Evolutionary conservation across 2,113 vertebrate genomes (phyloP).

Genomic region (Ailuropoda melanoleuca): DNA sequence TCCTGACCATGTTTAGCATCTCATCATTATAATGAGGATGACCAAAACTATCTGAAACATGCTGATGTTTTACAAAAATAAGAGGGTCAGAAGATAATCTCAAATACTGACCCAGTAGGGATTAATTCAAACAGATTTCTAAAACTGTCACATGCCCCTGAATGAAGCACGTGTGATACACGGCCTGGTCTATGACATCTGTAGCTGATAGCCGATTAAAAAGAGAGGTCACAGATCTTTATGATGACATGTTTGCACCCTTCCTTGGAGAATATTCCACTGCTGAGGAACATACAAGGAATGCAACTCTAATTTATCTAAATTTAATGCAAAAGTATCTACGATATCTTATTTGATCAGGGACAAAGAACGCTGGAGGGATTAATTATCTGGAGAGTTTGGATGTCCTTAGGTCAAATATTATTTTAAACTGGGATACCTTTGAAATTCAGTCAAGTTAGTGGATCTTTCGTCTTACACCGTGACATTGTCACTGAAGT

Average conservation of each 20-base stretch:
- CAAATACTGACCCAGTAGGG: slow-evolving; percentile 73
- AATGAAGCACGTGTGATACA: slow-evolving; percentile 70
- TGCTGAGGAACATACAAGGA: background rate
- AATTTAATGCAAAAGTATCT: background rate
- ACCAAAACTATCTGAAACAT: slow-evolving; percentile 62
- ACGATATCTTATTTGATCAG: background rate
- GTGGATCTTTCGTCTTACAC: background rate
- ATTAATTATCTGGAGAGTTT: background rate
- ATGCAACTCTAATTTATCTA: background rate
- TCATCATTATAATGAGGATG: slow-evolving; percentile 56
- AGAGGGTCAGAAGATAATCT: slow-evolving; percentile 81
- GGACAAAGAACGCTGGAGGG: background rate
- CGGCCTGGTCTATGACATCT: slow-evolving; percentile 68
- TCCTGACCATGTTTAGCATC: slow-evolving; percentile 4
- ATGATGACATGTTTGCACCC: background rate
- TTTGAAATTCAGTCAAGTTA: slow-evolving; percentile 36
- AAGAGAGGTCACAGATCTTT: slow-evolving; percentile 2
- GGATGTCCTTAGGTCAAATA: background rate
- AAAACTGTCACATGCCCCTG: slow-evolving; percentile 74
- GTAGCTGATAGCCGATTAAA: slow-evolving; percentile 57
- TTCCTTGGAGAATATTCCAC: background rate
- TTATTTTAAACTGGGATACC: slow-evolving; percentile 18
- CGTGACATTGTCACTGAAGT: background rate
- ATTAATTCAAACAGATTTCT: slow-evolving; percentile 82
- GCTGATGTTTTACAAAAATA: slow-evolving; percentile 70